phyloP scores from a whole-genome alignment of 2,113 vertebrate species.

The Leuciscus idus region DNA sequence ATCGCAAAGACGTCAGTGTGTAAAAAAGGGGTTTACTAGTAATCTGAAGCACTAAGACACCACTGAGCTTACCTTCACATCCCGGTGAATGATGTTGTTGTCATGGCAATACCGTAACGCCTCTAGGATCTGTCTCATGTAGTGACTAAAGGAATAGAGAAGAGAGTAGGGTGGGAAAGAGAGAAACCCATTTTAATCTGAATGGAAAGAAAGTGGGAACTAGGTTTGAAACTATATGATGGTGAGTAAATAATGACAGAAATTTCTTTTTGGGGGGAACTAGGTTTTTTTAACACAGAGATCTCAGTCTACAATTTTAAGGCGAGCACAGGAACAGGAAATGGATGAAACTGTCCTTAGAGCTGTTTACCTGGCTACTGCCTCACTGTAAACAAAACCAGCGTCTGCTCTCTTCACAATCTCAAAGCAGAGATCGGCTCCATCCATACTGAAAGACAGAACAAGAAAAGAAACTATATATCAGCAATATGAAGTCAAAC shows the following conservation, averaged over 20 bases:
- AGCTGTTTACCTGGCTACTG: constrained; percentile 86
- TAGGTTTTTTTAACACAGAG: not conserved
- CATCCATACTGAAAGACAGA: constrained; percentile 84
- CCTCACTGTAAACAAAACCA: constrained; percentile 93
- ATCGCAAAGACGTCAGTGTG: not conserved
- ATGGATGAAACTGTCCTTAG: not conserved
- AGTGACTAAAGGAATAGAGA: constrained; percentile 81
- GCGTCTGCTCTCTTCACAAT: constrained; percentile 92
- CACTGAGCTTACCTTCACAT: constrained; percentile 91
- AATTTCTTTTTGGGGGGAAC: not conserved
- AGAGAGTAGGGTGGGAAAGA: not conserved
- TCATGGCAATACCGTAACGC: constrained; percentile 98
- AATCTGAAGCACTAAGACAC: constrained; percentile 7
- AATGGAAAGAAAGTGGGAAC: not conserved
- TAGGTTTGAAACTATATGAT: not conserved
- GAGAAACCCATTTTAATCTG: not conserved
- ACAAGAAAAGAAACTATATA: not conserved
- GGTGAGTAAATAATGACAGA: not conserved
- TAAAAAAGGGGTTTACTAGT: not conserved
- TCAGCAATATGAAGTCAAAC: not conserved
- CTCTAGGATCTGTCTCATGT: constrained; percentile 98
- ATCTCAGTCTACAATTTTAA: not conserved
- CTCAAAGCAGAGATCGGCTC: constrained; percentile 92
- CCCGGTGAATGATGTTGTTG: constrained; percentile 98
- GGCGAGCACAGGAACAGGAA: not conserved